Evolutionary conservation across 2,113 vertebrate genomes (phyloP).

Genomic region (Bettongia penicillata): DNA sequence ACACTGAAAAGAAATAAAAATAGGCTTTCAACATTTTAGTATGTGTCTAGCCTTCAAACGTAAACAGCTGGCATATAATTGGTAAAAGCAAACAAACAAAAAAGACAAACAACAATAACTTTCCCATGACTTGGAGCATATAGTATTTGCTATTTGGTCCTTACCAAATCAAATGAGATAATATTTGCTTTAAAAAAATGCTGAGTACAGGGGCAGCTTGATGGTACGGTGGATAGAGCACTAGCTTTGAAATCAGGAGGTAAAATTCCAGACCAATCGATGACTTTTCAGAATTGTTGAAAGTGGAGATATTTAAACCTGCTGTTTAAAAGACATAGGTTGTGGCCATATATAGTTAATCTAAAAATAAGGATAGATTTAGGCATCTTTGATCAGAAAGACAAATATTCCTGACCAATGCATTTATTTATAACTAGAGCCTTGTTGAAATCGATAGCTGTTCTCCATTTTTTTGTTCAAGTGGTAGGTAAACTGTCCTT

Average conservation of each 20-base stretch:
- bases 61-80: background rate
- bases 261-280: background rate
- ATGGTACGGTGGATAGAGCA: too few relatives aligned
- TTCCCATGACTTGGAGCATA: background rate
- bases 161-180: background rate
- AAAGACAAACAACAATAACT: background rate
- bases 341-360: background rate
- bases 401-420: background rate
- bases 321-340: background rate
- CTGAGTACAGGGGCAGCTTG: background rate
- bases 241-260: background rate
- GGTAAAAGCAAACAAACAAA: background rate
- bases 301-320: background rate
- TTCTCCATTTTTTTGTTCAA: slow-evolving; percentile 20
- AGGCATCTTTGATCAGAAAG: background rate
- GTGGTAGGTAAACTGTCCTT: background rate
- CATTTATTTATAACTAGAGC: background rate
- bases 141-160: background rate
- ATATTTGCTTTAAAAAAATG: background rate
- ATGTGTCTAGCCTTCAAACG: background rate
- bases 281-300: background rate
- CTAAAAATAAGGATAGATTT: background rate
- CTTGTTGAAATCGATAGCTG: background rate
- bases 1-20: background rate
- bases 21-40: background rate